Evolutionary conservation across 2,888 invertebrate species (phyloP).

Genomic region (Nomada fucata): DNA sequence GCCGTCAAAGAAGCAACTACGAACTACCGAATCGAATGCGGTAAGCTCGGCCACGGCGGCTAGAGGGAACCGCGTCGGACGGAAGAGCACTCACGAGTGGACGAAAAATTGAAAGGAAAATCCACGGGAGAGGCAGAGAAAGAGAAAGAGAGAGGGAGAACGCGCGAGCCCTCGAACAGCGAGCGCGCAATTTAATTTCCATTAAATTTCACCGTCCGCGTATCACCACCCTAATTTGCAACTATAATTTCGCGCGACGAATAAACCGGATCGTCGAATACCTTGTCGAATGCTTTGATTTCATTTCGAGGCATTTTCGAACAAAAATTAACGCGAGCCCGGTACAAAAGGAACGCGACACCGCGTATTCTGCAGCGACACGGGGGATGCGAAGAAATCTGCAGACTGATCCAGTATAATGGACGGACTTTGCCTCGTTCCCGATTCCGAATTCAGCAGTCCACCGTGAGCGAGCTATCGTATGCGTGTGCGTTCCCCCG

Average conservation of each 20-base stretch:
- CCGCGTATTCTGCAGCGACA: background rate
- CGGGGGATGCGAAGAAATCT: background rate
- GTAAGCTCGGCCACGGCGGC: background rate
- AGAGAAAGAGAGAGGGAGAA: background rate
- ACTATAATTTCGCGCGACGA: background rate
- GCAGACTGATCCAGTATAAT: background rate
- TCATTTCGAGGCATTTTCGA: background rate
- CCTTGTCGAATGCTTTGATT: background rate
- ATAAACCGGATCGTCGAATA: background rate
- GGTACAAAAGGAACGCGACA: background rate
- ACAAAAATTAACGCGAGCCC: background rate
- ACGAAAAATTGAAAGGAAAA: constrained; percentile 14
- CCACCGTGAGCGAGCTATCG: background rate
- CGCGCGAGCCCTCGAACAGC: constrained; percentile 14
- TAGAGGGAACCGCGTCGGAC: background rate
- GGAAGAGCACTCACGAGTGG: background rate
- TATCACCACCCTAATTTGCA: background rate
- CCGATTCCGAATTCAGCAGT: constrained; percentile 29
- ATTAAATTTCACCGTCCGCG: constrained; percentile 51
- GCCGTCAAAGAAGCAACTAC: background rate
- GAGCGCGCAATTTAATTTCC: constrained; percentile 63
- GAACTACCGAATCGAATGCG: background rate
- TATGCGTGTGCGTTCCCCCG: background rate
- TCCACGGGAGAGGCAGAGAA: background rate
- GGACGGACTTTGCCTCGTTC: background rate